phyloP scores from a whole-genome alignment of 2,888 invertebrate species.

The Entomobrya multifasciata region DNA sequence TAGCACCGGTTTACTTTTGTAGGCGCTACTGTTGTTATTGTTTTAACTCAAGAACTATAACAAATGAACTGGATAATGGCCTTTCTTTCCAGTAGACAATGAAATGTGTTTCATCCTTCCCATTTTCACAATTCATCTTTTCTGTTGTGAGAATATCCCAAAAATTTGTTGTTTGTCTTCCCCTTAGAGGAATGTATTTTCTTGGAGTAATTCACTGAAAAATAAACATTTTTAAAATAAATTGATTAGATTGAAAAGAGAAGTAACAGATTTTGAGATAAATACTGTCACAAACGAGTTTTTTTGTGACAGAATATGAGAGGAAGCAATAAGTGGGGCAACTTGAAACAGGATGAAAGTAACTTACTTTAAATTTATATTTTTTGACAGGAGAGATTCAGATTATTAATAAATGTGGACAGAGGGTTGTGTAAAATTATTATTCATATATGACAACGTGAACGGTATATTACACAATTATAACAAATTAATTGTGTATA shows the following conservation, averaged over 20 bases:
- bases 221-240: neutral
- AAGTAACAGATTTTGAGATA: neutral
- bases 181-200: neutral
- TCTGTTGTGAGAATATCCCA: neutral
- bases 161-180: neutral
- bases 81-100: conserved; percentile 45
- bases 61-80: conserved; percentile 56
- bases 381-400: neutral
- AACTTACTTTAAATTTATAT: neutral
- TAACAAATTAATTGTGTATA: no score
- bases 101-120: conserved; percentile 32
- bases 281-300: no score
- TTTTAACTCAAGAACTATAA: conserved; percentile 22
- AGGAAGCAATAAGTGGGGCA: neutral
- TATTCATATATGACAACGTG: neutral
- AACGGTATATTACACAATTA: neutral
- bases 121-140: conserved; percentile 34
- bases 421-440: neutral
- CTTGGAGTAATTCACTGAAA: no score
- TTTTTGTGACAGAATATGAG: neutral
- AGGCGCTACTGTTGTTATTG: conserved; percentile 4
- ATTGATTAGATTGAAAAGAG: neutral
- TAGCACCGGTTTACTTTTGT: conserved; percentile 31
- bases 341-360: neutral
- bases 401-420: neutral